phyloP scores from a whole-genome alignment of 2,797 vertebrate genomes.

The Rhodeus uyekii region DNA sequence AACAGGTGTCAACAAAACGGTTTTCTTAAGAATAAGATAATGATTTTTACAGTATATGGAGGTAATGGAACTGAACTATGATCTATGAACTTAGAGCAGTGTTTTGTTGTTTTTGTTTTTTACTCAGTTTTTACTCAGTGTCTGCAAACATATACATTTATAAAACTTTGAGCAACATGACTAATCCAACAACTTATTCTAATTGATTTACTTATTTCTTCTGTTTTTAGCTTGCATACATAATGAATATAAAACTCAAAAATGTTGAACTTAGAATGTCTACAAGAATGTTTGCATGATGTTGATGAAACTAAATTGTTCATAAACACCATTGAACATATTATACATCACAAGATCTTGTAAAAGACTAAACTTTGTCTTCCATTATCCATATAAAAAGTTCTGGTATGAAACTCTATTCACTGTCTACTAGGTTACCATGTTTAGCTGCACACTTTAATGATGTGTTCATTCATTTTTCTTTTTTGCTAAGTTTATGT shows the following conservation, averaged over 20 bases:
- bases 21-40: background rate
- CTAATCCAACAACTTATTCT: background rate
- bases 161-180: background rate
- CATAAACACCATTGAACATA: too few species aligned
- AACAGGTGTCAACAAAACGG: background rate
- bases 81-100: background rate
- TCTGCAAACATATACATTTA: too few species aligned
- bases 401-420: too few species aligned
- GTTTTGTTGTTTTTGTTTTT: background rate
- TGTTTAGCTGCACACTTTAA: too few species aligned
- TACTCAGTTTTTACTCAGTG: background rate
- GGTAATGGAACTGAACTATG: background rate
- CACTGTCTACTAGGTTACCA: too few species aligned
- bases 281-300: background rate
- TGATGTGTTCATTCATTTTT: too few species aligned
- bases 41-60: background rate
- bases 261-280: too few species aligned
- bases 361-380: background rate
- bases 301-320: too few species aligned
- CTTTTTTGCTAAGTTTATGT: too few species aligned
- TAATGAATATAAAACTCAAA: background rate
- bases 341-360: background rate
- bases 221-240: background rate
- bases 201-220: background rate
- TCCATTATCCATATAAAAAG: background rate